Evolutionary conservation across 1,140 invertebrate species (phyloP).

Genomic region (Drosophila paulistorum): DNA sequence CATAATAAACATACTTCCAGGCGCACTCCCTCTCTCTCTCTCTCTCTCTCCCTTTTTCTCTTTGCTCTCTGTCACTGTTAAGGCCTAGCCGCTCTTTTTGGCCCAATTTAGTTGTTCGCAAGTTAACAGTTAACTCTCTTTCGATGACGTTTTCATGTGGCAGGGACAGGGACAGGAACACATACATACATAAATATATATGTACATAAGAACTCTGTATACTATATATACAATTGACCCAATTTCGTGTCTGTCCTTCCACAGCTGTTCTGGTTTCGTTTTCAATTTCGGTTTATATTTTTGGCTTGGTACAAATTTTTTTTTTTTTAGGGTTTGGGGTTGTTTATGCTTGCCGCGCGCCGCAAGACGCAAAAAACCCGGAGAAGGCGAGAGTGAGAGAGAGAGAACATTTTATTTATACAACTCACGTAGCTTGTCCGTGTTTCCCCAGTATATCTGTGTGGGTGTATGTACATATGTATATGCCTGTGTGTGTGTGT

Average conservation of each 20-base stretch:
- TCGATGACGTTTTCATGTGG: constrained; percentile 52
- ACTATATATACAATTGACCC: constrained; percentile 66
- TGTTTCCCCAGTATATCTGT: constrained; percentile 6
- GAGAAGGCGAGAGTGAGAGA: constrained; percentile 8
- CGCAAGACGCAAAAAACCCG: constrained; percentile 33
- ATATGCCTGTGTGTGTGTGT: constrained; percentile 20
- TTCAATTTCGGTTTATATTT: constrained; percentile 63
- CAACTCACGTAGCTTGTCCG: constrained; percentile 61
- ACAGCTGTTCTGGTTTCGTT: constrained; percentile 75
- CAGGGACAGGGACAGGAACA: constrained; percentile 40
- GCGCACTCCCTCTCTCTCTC: constrained; percentile 26
- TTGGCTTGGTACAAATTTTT: constrained; percentile 34
- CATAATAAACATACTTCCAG: constrained; percentile 58
- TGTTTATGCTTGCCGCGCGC: constrained; percentile 64
- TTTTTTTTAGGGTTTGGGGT: constrained; percentile 61
- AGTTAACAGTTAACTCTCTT: constrained; percentile 55
- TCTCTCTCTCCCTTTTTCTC: constrained; percentile 5
- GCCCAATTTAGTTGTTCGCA: constrained; percentile 51
- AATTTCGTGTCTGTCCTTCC: constrained; percentile 73
- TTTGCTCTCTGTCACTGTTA: constrained; percentile 12
- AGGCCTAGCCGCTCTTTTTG: constrained; percentile 31
- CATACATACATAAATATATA: constrained; percentile 27
- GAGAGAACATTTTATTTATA: constrained; percentile 65
- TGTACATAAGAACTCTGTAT: constrained; percentile 40
- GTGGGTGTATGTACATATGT: constrained; percentile 1